Evolutionary conservation across 2,888 invertebrate genomes (phyloP), one percentile per base, ranked within the genome.

Genomic region (Oligia fasciuncula): DNA sequence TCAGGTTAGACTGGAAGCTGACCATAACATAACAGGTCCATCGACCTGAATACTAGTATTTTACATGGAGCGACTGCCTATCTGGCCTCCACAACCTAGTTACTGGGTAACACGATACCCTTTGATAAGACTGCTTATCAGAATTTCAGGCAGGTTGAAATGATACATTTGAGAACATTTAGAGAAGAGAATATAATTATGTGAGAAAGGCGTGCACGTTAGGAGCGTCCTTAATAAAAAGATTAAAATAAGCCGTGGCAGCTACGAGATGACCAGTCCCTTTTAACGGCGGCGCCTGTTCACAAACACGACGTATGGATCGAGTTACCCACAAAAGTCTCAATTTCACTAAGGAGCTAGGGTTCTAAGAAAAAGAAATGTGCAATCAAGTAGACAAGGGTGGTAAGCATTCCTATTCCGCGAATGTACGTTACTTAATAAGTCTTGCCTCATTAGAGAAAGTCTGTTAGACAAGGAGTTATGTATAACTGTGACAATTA

Each of bases 401-500:
- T 17, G 40, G 3, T 17, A 11, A 17, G 17, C 5, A 23, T 11
- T 71, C 3, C 3, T 23, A 29, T 13, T 49, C 54, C 19, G 14
- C 23, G 1, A 40, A 5, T 29, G 46, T n/a, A n/a, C n/a, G n/a
- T 65, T 60, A 62, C 9, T 9, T 23, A 23, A 62, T 23, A 23
- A 62, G 35, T 13, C 51, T 46, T 23, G 60, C 11, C 62, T 77
- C 67, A 67, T 83, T 81, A 81, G 46, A 51, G 23, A 14, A 19
- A 51, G 29, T 3, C n/a, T 40, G 19, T 62, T 60, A 46, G 51
- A 51, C 66, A 62, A 83, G 62, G 43, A 71, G 54, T 71, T 66
- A 29, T 70, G 66, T 77, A 9, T 77, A 77, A 71, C 66, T 85
- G 83, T 70, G 0, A 75, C 79, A 85, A 88, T 88, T 83, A 88